Evolutionary conservation across 1,140 invertebrate genomes (phyloP), one percentile per base, ranked within the genome.

Genomic region (Araneus ventricosus): DNA sequence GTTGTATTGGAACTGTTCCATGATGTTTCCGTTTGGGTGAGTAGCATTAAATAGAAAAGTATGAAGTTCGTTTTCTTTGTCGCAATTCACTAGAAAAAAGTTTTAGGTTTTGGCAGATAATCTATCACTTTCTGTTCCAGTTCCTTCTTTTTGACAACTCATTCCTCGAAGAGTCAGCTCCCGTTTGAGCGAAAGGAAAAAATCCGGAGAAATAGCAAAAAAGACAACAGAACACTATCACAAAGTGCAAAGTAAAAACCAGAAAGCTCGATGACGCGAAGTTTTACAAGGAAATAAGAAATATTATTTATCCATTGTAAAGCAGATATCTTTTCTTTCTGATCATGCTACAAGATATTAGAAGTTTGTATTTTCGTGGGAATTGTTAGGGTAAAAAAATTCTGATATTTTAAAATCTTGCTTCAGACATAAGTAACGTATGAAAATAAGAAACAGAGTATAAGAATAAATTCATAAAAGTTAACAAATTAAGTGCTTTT

Each of bases 121-220:
- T 92, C 90, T 86, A 92, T 92, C 90, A 92, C 41, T 90, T 92
- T 92, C 82, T 84, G 59, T 92, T 92, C 82, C 90, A 75, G 63
- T 85, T 86, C 82, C 61, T 86, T 92, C 63, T 92, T 86, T 86
- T 63, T 92, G 82, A 92, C 90, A 92, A 92, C 90, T 92, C 82
- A 92, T 86, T 92, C 82, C 57, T 92, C 34, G 90, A 86, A 86
- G 75, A 92, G 79, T 92, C 89, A 91, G 89, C 57, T 67, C 24
- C 90, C 84, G 82, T 92, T 86, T 92, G 37, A 22, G 61, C 41
- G 52, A 84, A 63, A 86, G 30, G 57, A 86, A 92, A 86, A 90
- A 86, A 57, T 67, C 37, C 5, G n/a, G 27, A 30, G 17, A 86
- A 41, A 63, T 39, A 4, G 22, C 45, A 52, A 67, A 86, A 70